Conservation (phyloP, 2,113 vertebrate species). For the Cyanistes caeruleus region DNA sequence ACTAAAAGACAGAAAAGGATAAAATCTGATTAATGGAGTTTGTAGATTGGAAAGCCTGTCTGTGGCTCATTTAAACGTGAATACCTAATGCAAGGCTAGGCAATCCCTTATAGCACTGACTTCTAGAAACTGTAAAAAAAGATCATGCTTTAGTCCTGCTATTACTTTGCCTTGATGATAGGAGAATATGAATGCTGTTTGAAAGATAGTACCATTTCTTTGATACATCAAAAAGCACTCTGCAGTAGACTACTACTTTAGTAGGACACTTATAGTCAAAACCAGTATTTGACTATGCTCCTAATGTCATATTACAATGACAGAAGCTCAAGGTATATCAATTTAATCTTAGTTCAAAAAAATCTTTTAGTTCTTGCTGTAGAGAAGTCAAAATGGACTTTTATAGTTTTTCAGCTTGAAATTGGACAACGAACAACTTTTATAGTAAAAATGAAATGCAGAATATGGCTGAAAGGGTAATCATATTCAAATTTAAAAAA, state of each 20-base stretch:
- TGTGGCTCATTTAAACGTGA: constrained; percentile 25
- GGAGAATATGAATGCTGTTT: constrained; percentile 44
- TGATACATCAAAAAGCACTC: constrained; percentile 66
- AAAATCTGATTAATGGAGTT: constrained; percentile 64
- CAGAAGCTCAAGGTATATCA: constrained; percentile 45
- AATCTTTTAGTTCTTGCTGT: constrained; percentile 41
- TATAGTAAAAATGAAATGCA: constrained; percentile 40
- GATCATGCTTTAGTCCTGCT: constrained; percentile 11
- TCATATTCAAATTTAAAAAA: constrained; percentile 12
- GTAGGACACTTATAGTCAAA: constrained; percentile 55
- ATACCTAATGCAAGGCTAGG: not conserved
- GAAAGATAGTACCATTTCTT: constrained; percentile 63
- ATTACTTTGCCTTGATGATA: constrained; percentile 53
- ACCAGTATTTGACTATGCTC: constrained; percentile 46
- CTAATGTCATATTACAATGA: constrained; percentile 59
- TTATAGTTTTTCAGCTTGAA: constrained; percentile 51
- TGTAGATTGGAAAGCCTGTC: constrained; percentile 23
- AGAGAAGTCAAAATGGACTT: constrained; percentile 59
- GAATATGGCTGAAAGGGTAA: constrained; percentile 36
- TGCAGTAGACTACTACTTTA: constrained; percentile 41
- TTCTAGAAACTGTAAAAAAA: constrained; percentile 25
- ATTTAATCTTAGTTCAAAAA: constrained; percentile 61
- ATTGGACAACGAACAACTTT: constrained; percentile 54
- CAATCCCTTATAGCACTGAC: not conserved
- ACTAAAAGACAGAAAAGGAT: constrained; percentile 18